Evolutionary conservation across 2,113 vertebrate species (phyloP), one percentile per base, ranked within the genome.

Genomic region (Xiphias gladius): DNA sequence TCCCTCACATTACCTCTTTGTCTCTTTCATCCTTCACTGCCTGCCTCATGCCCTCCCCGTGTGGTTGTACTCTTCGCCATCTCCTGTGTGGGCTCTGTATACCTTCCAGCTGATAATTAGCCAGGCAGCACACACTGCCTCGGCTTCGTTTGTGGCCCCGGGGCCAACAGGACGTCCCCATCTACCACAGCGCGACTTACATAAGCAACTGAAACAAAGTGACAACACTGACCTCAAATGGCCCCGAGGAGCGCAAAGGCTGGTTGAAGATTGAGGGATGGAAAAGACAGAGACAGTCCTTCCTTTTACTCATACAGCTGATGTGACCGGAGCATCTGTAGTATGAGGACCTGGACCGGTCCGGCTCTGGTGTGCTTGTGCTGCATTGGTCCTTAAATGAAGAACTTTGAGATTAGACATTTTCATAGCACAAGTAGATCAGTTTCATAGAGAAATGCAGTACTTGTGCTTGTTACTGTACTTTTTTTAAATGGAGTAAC

Each of bases 21-120:
- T 55, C 39, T 73, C 63, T 87, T 70, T 78, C 58, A 65, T 79
- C 64, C 63, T 61, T 50, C 10, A 24, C 61, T 69, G 7, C 57
- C 59, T 39, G 30, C 69, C 22, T 85, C n/a, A 9, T 48, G 3
- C 30, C 48, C 24, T 32, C 24, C 20, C 39, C 46, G 1, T 71
- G 67, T 57, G 52, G 6, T 30, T 58, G 46, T 41, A 14, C 26
- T 35, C 63, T 28, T 66, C 46, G 7, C 28, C 26, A 0, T 72
- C 73, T 73, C 63, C 28, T 50, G n/a, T 43, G 64, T 41, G 16
- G 43, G 28, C 39, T 72, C 66, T 72, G 32, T 76, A 14, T 70
- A 77, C 69, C 65, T 68, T 55, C 57, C 73, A 86, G 88, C 77
- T 73, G 59, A 86, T 91, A 86, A 90, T 92, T 87, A 86, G 73